phyloP scores from a whole-genome alignment of 2,888 invertebrate genomes.

The Ctenicera cuprea region DNA sequence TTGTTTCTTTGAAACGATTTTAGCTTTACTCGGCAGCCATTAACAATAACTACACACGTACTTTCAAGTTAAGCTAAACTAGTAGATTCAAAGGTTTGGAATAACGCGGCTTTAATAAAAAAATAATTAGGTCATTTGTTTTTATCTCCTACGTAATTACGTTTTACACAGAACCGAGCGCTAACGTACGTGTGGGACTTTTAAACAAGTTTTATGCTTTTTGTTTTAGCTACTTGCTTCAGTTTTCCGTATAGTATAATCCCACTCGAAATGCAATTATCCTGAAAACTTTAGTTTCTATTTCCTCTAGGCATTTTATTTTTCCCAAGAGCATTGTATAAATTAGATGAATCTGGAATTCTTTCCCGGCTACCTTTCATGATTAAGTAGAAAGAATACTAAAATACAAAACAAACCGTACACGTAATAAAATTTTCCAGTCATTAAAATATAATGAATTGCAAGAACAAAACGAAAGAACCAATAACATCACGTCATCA shows the following conservation, averaged over 20 bases:
- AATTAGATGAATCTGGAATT: background rate
- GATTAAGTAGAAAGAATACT: background rate
- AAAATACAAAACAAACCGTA: background rate
- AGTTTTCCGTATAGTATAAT: background rate
- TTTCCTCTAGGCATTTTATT: background rate
- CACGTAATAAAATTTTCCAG: too few relatives aligned
- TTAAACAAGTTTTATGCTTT: constrained; percentile 14
- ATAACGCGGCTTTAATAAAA: background rate
- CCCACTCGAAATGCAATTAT: constrained; percentile 12
- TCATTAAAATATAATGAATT: background rate
- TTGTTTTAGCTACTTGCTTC: background rate
- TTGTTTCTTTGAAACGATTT: too few relatives aligned
- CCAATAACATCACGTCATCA: background rate
- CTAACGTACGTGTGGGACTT: background rate
- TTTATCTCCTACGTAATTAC: background rate
- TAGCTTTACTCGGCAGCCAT: too few relatives aligned
- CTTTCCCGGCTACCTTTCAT: too few relatives aligned
- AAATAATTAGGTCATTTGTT: background rate
- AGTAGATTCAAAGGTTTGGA: too few relatives aligned
- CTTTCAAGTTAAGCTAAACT: too few relatives aligned
- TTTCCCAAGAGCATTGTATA: background rate
- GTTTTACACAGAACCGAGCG: background rate
- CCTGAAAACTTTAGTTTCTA: constrained; percentile 5
- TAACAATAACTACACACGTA: too few relatives aligned
- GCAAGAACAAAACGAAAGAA: background rate